Evolutionary conservation across 2,888 invertebrate species (phyloP).

Genomic region (Agelastica alni): DNA sequence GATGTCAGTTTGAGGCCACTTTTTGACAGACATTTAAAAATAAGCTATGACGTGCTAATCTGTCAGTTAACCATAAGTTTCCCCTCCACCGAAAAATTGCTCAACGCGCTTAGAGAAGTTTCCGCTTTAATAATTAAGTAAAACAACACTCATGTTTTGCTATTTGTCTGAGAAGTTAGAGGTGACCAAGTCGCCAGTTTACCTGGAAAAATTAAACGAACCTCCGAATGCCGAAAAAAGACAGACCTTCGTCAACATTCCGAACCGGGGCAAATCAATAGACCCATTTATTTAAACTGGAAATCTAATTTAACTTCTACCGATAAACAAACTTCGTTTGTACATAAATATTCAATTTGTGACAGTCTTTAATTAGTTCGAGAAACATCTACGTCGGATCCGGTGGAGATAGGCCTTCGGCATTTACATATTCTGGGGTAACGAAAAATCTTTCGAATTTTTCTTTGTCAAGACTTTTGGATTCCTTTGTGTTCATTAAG

Average conservation of each 20-base stretch:
- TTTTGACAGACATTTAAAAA: too few species aligned
- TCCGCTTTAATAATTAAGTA: too few species aligned
- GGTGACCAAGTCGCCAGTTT: not conserved
- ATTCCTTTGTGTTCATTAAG: conserved; percentile 24
- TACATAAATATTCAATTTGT: conserved; percentile 25
- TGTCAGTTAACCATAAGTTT: too few species aligned
- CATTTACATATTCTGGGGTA: conserved; percentile 19
- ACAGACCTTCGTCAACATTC: not conserved
- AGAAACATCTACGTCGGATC: conserved; percentile 22
- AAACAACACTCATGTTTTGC: too few species aligned
- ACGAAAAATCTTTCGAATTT: conserved; percentile 4
- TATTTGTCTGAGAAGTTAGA: too few species aligned
- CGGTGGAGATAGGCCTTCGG: conserved; percentile 13
- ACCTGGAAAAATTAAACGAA: not conserved
- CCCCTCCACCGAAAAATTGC: too few species aligned
- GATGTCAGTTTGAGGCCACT: too few species aligned
- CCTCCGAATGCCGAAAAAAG: not conserved
- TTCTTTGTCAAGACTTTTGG: conserved; percentile 14
- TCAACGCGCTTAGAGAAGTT: too few species aligned
- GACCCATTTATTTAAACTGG: conserved; percentile 11
- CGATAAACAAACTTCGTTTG: conserved; percentile 22
- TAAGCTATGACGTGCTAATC: too few species aligned
- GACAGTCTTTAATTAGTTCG: conserved; percentile 24
- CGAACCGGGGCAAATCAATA: conserved; percentile 10
- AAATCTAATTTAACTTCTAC: conserved; percentile 22